Evolutionary conservation across 2,113 vertebrate genomes (phyloP).

Genomic region (Mustela nigripes): DNA sequence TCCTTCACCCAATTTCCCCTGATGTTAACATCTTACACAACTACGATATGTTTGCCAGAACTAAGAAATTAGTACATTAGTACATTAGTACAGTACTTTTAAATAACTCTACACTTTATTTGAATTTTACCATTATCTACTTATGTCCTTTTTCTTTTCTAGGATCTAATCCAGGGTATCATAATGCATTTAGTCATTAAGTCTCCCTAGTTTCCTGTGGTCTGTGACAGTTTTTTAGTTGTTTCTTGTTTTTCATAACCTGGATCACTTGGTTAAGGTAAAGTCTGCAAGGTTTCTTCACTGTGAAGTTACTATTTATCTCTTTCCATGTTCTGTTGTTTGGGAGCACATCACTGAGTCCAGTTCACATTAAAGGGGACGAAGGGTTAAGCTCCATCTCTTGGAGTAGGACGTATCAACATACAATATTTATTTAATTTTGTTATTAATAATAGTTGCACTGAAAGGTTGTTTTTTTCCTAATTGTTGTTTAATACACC

Average conservation of each 20-base stretch:
- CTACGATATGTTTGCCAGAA: background rate
- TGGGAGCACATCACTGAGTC: background rate
- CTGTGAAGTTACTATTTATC: background rate
- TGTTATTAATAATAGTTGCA: background rate
- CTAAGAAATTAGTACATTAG: background rate
- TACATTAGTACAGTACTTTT: background rate
- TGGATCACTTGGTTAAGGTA: background rate
- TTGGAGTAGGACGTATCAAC: background rate
- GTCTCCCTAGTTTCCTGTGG: background rate
- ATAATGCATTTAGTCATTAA: background rate
- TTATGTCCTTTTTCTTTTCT: slow-evolving; percentile 5
- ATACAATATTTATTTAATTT: slow-evolving; percentile 20
- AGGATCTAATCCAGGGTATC: background rate
- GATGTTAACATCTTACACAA: background rate
- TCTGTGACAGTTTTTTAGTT: background rate
- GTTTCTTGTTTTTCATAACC: background rate
- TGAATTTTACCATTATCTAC: background rate
- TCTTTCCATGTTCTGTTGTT: background rate
- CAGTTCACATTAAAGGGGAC: background rate
- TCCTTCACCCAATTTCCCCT: background rate
- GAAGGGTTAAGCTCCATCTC: background rate
- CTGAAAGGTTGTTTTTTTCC: background rate
- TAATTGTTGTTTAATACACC: background rate
- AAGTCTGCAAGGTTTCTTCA: background rate
- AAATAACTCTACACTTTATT: slow-evolving; percentile 3